Evolutionary conservation across 2,113 vertebrate species (phyloP), one percentile per base, ranked within the genome.

Genomic region (Microtus ochrogaster): DNA sequence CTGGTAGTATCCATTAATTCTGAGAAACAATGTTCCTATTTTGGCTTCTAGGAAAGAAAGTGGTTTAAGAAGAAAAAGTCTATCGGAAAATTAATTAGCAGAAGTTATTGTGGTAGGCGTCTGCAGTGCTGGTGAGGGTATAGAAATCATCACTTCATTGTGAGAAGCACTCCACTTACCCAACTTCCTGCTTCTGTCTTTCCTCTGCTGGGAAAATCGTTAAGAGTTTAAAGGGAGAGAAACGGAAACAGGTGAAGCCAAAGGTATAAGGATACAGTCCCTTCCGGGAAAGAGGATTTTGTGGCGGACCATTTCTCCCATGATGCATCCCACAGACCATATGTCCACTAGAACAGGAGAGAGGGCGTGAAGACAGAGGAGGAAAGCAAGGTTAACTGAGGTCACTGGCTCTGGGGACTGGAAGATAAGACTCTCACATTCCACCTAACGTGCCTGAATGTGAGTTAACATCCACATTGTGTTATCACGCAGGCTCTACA

Each of bases 281-380:
- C 99, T 99, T 98, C 99, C 99, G 89, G 99, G 99, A 99, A 99
- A 99, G 98, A 99, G 99, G 99, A 99, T 99, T 99, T 99, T 99
- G 99, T 99, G 99, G 98, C 99, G 99, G 98, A 99, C 99, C 99
- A 99, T 99, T 99, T 99, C 99, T 99, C 99, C 99, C 99, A 99
- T 99, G 98, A 99, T 99, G 99, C 99, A 99, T 98, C 99, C 99
- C 98, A 99, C 99, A 99, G 99, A 99, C 99, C 99, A 99, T 98
- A 99, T 99, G 99, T 99, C 99, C 99, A 99, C 99, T 99, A 99
- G 98, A 99, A 98, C 98, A 98, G 98, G 96, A 98, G 98, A 99
- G 98, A 98, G 98, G 98, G 98, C 96, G 96, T 97, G 97, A 98
- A 98, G 98, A 98, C 98, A 97, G 98, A 97, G 97, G 84, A 98